A percentile compares a stretch with the other conserved stretches of the same genome.
phyloP scores from a whole-genome alignment of 2,888 invertebrate species.

The Ceratothoa steindachneri region DNA sequence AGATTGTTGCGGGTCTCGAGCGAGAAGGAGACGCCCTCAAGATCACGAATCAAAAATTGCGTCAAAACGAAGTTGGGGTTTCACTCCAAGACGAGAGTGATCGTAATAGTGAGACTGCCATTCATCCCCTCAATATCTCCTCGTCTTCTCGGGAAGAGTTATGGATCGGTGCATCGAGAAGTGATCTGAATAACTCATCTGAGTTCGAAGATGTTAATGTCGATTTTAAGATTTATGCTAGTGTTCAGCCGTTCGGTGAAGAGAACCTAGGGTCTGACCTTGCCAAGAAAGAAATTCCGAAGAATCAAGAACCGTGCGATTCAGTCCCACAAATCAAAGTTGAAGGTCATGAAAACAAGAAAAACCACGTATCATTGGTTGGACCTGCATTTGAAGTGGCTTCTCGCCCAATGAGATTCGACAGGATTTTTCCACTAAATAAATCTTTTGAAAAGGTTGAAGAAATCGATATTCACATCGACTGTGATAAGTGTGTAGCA shows the following conservation, averaged over 20 bases:
- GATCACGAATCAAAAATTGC: neutral
- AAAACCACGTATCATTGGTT: constrained; percentile 9
- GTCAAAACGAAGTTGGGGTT: neutral
- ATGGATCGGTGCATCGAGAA: neutral
- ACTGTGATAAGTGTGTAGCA: neutral
- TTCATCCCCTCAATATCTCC: neutral
- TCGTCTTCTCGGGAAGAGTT: neutral
- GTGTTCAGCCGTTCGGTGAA: constrained; percentile 36
- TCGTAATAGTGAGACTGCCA: neutral
- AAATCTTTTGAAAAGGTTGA: neutral
- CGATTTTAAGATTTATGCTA: constrained; percentile 45
- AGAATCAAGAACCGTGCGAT: neutral
- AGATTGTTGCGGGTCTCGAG: neutral
- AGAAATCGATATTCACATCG: neutral
- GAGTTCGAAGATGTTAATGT: constrained; percentile 11
- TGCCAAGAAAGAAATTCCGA: neutral
- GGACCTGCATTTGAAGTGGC: constrained; percentile 39
- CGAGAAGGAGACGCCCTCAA: neutral
- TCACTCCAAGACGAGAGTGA: neutral
- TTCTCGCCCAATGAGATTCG: constrained; percentile 44
- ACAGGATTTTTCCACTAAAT: constrained; percentile 35
- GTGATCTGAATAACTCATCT: neutral
- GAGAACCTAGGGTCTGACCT: neutral
- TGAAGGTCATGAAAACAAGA: neutral
- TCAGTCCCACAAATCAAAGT: neutral